Evolutionary conservation across 2,888 invertebrate species (phyloP).

Genomic region (Ryuthela nishihirai): DNA sequence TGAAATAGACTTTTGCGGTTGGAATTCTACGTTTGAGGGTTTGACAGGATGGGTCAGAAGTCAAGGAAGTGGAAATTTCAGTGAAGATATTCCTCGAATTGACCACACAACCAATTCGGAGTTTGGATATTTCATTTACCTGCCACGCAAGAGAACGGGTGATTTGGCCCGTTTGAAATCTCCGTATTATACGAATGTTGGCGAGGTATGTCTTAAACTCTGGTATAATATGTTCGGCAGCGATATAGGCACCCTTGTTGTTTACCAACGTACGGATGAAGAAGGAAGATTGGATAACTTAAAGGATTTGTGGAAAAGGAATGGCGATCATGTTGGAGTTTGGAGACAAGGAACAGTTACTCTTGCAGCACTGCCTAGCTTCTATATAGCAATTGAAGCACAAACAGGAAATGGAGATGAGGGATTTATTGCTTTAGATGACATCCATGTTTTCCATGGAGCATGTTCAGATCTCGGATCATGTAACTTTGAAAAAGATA

Average conservation of each 20-base stretch:
- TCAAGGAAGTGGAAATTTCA: constrained; percentile 28
- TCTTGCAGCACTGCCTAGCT: constrained; percentile 20
- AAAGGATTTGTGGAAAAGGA: constrained; percentile 23
- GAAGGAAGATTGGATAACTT: constrained; percentile 26
- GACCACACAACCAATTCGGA: constrained; percentile 34
- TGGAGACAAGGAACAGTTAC: constrained; percentile 29
- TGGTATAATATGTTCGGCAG: constrained; percentile 38
- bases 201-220: constrained; percentile 31
- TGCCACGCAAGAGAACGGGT: constrained; percentile 14
- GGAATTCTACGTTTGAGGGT: constrained; percentile 28
- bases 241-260: constrained; percentile 45
- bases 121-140: constrained; percentile 29
- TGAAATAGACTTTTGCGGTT: constrained; percentile 38
- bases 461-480: constrained; percentile 27
- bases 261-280: constrained; percentile 43
- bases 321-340: constrained; percentile 16
- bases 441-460: constrained; percentile 28
- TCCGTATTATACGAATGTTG: constrained; percentile 27
- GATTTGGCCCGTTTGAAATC: constrained; percentile 22
- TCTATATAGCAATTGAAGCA: constrained; percentile 31
- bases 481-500: constrained; percentile 35
- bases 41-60: constrained; percentile 13
- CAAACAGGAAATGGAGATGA: constrained; percentile 13
- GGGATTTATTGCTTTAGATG: constrained; percentile 38
- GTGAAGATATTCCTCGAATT: constrained; percentile 16